These are phyloP conservation scores for Rhynchotus rufescens DNA, from an alignment of 2,797 vertebrate species.

Conservation along the genomic window DNA sequence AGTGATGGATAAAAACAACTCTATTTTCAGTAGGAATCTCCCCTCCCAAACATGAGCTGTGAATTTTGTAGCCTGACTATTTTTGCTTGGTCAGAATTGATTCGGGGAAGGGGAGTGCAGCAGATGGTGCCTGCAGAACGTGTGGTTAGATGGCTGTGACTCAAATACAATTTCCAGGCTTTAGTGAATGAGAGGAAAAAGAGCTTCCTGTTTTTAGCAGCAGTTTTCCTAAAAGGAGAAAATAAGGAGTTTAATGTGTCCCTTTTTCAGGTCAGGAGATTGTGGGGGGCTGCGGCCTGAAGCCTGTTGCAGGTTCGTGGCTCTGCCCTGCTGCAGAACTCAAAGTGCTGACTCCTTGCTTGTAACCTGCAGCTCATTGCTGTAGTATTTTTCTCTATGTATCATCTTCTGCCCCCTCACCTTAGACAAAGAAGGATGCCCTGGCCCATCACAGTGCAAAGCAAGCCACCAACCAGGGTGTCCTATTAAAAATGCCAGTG, in stretches of 20 bases:
- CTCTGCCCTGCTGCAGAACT: not conserved
- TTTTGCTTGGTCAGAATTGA: not conserved
- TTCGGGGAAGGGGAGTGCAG: not conserved
- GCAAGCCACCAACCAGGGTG: not conserved
- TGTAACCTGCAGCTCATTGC: not conserved
- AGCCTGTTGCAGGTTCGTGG: not conserved
- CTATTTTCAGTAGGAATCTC: not conserved
- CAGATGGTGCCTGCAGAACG: not conserved
- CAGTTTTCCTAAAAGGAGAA: slow-evolving; percentile 41
- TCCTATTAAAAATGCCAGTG: not conserved
- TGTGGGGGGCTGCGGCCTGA: not conserved
- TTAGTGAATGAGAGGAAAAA: slow-evolving; percentile 13
- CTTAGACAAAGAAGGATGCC: not conserved
- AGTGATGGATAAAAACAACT: not conserved
- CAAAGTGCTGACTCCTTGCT: not conserved
- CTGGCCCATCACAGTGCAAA: not conserved
- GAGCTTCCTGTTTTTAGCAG: slow-evolving; percentile 66
- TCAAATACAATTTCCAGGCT: slow-evolving; percentile 37
- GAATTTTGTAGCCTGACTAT: not conserved
- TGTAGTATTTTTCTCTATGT: not conserved
- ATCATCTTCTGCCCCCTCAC: not conserved
- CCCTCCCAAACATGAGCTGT: not conserved
- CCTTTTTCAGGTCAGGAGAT: not conserved
- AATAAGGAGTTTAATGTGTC: not conserved
- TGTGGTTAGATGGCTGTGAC: not conserved